phyloP scores from a whole-genome alignment of 2,113 vertebrate genomes.

The Reinhardtius hippoglossoides region DNA sequence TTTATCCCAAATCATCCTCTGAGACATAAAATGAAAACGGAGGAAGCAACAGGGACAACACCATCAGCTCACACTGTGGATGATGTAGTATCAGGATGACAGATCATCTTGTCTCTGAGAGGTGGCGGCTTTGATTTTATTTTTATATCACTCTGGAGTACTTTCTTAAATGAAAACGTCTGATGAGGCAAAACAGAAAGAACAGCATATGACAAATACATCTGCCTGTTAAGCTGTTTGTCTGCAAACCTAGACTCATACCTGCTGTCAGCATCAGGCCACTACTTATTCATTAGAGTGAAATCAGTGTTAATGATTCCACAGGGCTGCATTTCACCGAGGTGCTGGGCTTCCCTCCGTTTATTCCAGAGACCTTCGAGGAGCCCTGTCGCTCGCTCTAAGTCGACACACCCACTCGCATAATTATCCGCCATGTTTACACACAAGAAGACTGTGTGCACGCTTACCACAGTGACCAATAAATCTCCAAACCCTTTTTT shows the following conservation, averaged over 20 bases:
- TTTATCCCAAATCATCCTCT: constrained; percentile 11
- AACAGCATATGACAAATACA: constrained; percentile 3
- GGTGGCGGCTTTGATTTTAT: background rate
- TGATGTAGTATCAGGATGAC: constrained; percentile 13
- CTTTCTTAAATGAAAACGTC: constrained; percentile 27
- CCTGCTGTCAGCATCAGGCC: constrained; percentile 39
- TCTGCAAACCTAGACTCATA: constrained; percentile 45
- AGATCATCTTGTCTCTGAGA: background rate
- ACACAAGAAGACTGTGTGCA: constrained; percentile 24
- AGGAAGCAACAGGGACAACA: background rate
- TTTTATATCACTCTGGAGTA: background rate
- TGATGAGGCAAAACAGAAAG: constrained; percentile 8
- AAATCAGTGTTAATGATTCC: constrained; percentile 35
- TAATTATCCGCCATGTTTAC: constrained; percentile 50
- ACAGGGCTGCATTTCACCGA: constrained; percentile 8
- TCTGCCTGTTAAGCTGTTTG: background rate
- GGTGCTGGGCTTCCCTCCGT: constrained; percentile 31
- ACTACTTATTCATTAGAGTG: constrained; percentile 48
- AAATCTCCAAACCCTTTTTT: constrained; percentile 29
- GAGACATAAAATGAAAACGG: constrained; percentile 1
- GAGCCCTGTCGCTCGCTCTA: constrained; percentile 2
- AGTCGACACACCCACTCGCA: constrained; percentile 11
- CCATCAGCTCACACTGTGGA: background rate
- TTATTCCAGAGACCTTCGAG: no score
- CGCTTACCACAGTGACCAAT: constrained; percentile 6